Base-by-base conservation (phyloP, 2,113 vertebrate genomes). In the Orycteropus afer region DNA sequence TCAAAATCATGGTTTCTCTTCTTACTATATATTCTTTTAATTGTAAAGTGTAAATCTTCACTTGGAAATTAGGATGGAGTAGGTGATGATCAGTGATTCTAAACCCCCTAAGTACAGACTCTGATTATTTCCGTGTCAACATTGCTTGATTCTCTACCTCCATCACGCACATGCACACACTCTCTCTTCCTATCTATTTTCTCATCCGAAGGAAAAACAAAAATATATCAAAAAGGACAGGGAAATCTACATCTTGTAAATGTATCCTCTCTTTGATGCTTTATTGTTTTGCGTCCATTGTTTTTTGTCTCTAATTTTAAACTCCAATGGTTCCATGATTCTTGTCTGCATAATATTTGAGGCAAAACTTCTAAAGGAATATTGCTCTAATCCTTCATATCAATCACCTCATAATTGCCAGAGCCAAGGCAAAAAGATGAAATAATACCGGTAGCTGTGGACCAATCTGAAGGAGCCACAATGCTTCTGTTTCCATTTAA, bases 291-390 rank as follows among this genome's bases (percentile, higher is more conserved):
- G 37, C 86, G 51, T 22, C 2, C 14, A 3, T 82, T 67, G 37
- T 13, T 89, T 14, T 88, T n/a, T 81, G 93, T 78, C 18, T 71
- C 34, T 40, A 74, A 73, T 90, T 96, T 97, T 95, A 89, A 82
- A 37, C 73, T 82, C 93, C 17, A 65, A 45, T 3, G 22, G 89
- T 69, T 90, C 55, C 22, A 23, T 91, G 55, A 65, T 87, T 32
- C 20, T 42, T 76, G 67, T 12, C 18, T 94, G 13, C 65, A 59
- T 81, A 12, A 65, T 63, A 95, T 71, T 90, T 78, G 81, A 47
- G 89, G 47, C n/a, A 91, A 90, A 90, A 90, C 94, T 94, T 97
- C 90, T 23, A 95, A 95, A 92, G 61, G 27, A 96, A 90, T 95
- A 15, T 90, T 81, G 40, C 7, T 81, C 6, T 93, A 96, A 96